These are phyloP conservation scores for Zosterops japonicus DNA, from an alignment of 2,113 vertebrate genomes.

Conservation along the genomic window DNA sequence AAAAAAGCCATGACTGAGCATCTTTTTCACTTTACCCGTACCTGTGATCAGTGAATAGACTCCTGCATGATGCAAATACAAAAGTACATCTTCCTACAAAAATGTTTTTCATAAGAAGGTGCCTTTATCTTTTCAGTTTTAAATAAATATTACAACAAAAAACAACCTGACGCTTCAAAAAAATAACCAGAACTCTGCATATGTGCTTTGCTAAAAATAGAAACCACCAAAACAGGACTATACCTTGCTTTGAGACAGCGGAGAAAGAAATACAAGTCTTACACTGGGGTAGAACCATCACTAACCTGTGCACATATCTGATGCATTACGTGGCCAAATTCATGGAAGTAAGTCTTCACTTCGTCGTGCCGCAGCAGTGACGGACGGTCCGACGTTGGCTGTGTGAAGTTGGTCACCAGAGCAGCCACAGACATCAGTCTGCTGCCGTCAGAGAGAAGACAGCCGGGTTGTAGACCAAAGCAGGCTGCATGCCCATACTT, in stretches of 20 bases:
- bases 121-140: neutral
- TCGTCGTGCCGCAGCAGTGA: slow-evolving; percentile 77
- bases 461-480: slow-evolving; percentile 89
- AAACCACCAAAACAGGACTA: neutral
- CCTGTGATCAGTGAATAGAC: neutral
- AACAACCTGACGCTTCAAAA: neutral
- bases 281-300: neutral
- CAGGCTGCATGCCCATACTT: slow-evolving; percentile 93
- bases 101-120: neutral
- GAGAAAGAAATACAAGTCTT: neutral
- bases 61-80: neutral
- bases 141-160: neutral
- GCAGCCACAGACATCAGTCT: slow-evolving; percentile 88
- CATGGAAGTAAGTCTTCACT: slow-evolving; percentile 82
- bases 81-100: neutral
- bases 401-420: slow-evolving; percentile 76
- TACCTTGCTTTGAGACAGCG: neutral
- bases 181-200: neutral
- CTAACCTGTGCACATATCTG: slow-evolving; percentile 84
- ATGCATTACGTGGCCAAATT: slow-evolving; percentile 84
- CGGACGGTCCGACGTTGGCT: slow-evolving; percentile 59
- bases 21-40: neutral
- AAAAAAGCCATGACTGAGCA: neutral
- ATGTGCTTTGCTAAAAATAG: neutral
- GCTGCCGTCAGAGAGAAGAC: slow-evolving; percentile 82